Evolutionary conservation across 2,888 invertebrate species (phyloP), one percentile per base, ranked within the genome.

Genomic region (Muschampia plurimacula): DNA sequence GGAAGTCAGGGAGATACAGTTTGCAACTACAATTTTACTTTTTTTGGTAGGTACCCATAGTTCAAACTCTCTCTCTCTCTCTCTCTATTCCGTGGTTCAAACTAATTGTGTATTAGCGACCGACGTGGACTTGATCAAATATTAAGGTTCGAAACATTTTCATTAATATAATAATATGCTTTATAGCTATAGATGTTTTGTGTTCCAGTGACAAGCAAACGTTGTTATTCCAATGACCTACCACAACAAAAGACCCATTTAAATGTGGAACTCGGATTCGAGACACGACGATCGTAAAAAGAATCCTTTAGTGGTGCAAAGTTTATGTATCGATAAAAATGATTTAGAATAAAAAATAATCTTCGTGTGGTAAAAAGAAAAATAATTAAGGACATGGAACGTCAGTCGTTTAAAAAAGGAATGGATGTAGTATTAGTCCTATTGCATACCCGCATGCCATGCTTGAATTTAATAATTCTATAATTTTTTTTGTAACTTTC

Each of bases 211-310:
- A 57, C 22, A 62, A 67, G 66, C 46, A 67, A 75, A 72, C 66
- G 67, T 76, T 83, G 80, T 82, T 86, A 84, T 86, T 83, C 82
- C 83, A 82, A 82, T 87, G 91, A 92, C 92, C 92, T 93, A 92
- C 91, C 91, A 87, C 90, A 93, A 91, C 84, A 82, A 76, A 77
- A 85, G 84, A 89, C 87, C 89, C 86, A 89, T 91, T 92, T 91
- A 84, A 90, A 93, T 92, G 91, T 91, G 92, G 89, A 91, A 90
- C 90, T 86, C 89, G 81, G 86, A 84, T 82, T 78, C 79, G 78
- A 78, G 84, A 85, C 86, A 89, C 89, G 89, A 89, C 89, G 90
- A 74, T 93, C 92, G 91, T 94, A 92, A 93, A 93, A 88, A 72
- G 80, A 82, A 85, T 83, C 81, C 79, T 76, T 78, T 78, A 92